Evolutionary conservation across 1,140 invertebrate species (phyloP).

Genomic region (Drosophila quadrilineata): DNA sequence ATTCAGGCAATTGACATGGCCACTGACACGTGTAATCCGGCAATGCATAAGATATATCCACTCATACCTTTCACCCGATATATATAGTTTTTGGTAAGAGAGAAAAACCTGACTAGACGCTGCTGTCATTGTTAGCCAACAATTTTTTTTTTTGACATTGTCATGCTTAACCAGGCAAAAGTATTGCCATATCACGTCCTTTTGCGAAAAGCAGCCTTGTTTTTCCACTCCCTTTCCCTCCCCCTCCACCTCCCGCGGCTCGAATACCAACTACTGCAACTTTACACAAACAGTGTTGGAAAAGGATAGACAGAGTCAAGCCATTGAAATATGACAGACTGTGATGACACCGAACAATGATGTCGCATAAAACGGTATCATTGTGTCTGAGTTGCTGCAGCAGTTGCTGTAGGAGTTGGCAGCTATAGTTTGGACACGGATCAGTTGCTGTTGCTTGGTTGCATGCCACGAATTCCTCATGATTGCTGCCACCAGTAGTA

Average conservation of each 20-base stretch:
- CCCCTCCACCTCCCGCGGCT: background rate
- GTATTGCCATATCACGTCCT: conserved; percentile 61
- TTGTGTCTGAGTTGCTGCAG: background rate
- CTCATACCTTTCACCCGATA: background rate
- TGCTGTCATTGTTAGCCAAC: conserved; percentile 14
- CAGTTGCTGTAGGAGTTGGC: too few relatives aligned
- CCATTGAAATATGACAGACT: conserved; percentile 58
- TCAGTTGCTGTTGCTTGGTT: background rate
- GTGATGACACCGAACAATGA: conserved; percentile 45
- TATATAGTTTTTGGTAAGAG: background rate
- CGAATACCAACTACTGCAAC: too few relatives aligned
- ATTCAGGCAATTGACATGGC: conserved; percentile 70
- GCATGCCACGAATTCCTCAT: conserved; percentile 22
- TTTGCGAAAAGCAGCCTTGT: conserved; percentile 49
- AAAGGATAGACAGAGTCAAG: conserved; percentile 3
- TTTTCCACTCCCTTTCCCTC: too few relatives aligned
- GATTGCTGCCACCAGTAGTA: conserved; percentile 1
- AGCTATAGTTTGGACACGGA: too few relatives aligned
- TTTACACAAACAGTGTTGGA: background rate
- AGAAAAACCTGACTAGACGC: conserved; percentile 43
- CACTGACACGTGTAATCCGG: conserved; percentile 70
- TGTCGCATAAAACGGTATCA: conserved; percentile 30
- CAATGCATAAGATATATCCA: conserved; percentile 13
- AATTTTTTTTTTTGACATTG: conserved; percentile 46
- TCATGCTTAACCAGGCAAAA: conserved; percentile 61